phyloP scores from a whole-genome alignment of 2,888 invertebrate genomes.

The Micropterix aruncella region DNA sequence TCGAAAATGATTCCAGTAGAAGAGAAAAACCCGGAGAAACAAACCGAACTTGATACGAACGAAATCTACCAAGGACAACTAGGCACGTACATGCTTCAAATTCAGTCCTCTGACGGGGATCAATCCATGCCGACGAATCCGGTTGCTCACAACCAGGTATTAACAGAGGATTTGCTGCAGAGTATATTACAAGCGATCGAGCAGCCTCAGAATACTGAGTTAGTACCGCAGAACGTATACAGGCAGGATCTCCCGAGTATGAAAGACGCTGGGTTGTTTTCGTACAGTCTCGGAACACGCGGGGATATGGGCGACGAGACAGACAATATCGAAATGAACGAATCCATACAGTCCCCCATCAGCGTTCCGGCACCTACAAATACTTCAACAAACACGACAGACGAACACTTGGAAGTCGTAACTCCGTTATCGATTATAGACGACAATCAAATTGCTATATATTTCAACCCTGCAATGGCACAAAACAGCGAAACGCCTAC shows the following conservation, averaged over 20 bases:
- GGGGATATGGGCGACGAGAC: constrained; percentile 20
- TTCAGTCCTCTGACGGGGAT: constrained; percentile 51
- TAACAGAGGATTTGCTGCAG: constrained; percentile 66
- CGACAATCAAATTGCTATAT: constrained; percentile 44
- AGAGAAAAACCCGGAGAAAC: background rate
- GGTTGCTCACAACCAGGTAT: constrained; percentile 58
- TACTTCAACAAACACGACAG: constrained; percentile 7
- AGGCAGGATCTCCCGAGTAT: constrained; percentile 10
- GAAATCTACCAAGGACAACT: constrained; percentile 29
- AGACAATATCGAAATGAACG: constrained; percentile 30
- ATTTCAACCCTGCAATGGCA: constrained; percentile 25
- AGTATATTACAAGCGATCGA: constrained; percentile 74
- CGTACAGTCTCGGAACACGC: constrained; percentile 11
- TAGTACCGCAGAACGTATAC: constrained; percentile 2
- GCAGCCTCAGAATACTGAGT: constrained; percentile 34
- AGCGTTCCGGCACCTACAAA: constrained; percentile 25
- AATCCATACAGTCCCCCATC: constrained; percentile 29
- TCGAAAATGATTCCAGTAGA: constrained; percentile 16
- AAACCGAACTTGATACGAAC: background rate
- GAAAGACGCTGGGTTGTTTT: constrained; percentile 16
- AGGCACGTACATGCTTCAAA: constrained; percentile 61
- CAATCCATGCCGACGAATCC: constrained; percentile 23
- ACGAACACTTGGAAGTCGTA: constrained; percentile 13
- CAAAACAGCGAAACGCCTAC: constrained; percentile 13
- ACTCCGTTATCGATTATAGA: constrained; percentile 28